Conservation (phyloP, 2,113 vertebrate genomes). For the Cathartes aura region DNA sequence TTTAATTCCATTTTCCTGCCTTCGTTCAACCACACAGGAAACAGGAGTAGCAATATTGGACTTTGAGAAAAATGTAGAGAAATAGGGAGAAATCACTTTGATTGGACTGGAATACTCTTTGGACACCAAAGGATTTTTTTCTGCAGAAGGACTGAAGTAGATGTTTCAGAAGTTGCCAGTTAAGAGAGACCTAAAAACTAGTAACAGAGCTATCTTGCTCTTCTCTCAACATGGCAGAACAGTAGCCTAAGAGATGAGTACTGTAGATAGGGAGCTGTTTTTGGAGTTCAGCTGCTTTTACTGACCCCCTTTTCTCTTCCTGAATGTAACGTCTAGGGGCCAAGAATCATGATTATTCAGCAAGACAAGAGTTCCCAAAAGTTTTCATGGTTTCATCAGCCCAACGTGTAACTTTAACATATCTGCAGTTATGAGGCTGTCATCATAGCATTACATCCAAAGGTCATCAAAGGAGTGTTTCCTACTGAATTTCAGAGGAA, state of each 20-base stretch:
- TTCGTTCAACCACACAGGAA: not conserved
- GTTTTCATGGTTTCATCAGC: not conserved
- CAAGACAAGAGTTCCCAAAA: not conserved
- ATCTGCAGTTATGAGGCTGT: not conserved
- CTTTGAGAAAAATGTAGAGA: not conserved
- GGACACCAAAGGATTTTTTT: not conserved
- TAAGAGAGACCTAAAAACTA: not conserved
- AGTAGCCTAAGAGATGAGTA: not conserved
- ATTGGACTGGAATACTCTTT: not conserved
- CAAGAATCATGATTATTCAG: not conserved
- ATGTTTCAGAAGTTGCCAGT: not conserved
- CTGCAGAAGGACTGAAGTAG: not conserved
- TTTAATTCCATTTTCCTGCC: not conserved
- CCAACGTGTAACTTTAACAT: accelerated
- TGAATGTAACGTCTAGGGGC: not conserved
- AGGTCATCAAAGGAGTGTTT: not conserved
- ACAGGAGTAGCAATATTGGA: not conserved
- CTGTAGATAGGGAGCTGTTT: not conserved
- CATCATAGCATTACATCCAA: not conserved
- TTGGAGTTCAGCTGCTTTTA: not conserved
- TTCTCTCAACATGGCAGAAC: not conserved
- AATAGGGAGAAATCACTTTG: not conserved
- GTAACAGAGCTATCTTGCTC: not conserved
- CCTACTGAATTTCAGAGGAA: not conserved
- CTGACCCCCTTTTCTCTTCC: not conserved